Evolutionary conservation across 2,113 vertebrate species (phyloP), one percentile per base, ranked within the genome.

Genomic region (Gadus chalcogrammus): DNA sequence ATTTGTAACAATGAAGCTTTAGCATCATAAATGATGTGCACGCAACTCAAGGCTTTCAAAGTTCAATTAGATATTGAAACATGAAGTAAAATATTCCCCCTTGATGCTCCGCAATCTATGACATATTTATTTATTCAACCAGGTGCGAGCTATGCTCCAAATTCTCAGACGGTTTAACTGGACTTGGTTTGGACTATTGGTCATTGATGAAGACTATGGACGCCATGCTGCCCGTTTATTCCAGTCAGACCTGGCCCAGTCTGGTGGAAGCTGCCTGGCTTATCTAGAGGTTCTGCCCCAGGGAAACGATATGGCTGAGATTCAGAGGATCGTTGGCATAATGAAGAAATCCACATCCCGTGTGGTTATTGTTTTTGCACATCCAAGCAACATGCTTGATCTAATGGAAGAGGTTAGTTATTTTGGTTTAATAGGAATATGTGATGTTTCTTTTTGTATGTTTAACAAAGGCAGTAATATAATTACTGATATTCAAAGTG

Each of bases 131-230:
- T 22, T 61, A 13, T 48, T n/a, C 17, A 38, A 42, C 52, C 42
- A 66, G 64, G 38, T 66, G 38, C 38, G 64, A 20, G 38, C 64
- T 8, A 53, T 66, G 38, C 17, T 52, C 4, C 64, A 66, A 42
- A 52, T 66, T 22, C 38, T 66, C n/a, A 66, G 52, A 13, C 38
- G 17, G 16, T 66, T 52, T 24, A 42, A 18, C 17, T 66, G 64
- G 64, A 66, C 64, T 4, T 85, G 85, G 83, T 80, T 85, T 1
- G 83, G 85, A 6, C 76, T 85, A 2, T 31, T 88, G 15, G 76
- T 82, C 61, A 86, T 82, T 58, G 70, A 85, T 35, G 84, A 85
- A 70, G 87, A 87, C 64, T 89, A 89, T 20, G 87, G 87, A 1
- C 70, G 77, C 6, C 16, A 85, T 55, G 86, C 82, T 16, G 82